Conservation (phyloP, 2,797 vertebrate species). For the Typhlichthys subterraneus region DNA sequence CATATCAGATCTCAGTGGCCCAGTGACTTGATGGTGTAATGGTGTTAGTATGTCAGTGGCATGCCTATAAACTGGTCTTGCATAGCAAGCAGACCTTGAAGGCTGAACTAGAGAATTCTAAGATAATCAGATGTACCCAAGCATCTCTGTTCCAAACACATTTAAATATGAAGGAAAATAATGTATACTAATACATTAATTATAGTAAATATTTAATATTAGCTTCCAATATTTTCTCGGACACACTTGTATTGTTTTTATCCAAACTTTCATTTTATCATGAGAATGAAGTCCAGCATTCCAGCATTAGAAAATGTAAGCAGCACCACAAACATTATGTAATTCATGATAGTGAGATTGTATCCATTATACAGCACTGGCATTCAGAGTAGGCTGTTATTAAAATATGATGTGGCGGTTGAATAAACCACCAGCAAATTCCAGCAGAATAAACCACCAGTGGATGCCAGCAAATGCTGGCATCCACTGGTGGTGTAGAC, state of each 20-base stretch:
- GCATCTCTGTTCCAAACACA: slow-evolving; percentile 9
- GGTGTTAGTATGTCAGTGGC: slow-evolving; percentile 56
- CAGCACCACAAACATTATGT: slow-evolving; percentile 66
- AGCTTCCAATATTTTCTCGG: too few relatives aligned
- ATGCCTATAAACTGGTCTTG: slow-evolving; percentile 33
- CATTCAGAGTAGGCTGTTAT: slow-evolving; percentile 65
- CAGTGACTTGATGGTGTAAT: slow-evolving; percentile 33
- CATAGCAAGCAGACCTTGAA: slow-evolving; percentile 50
- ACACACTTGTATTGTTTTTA: too few relatives aligned
- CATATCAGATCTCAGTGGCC: slow-evolving; percentile 42
- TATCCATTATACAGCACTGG: slow-evolving; percentile 80
- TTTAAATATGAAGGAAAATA: slow-evolving; percentile 2
- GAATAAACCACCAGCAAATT: slow-evolving; percentile 10
- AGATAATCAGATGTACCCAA: slow-evolving; percentile 3
- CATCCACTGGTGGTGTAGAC: too few relatives aligned
- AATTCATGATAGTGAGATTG: slow-evolving; percentile 80
- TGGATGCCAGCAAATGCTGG: too few relatives aligned
- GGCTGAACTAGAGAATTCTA: slow-evolving; percentile 32
- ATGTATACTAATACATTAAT: too few relatives aligned
- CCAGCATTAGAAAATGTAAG: slow-evolving; percentile 15
- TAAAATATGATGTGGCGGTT: slow-evolving; percentile 19
- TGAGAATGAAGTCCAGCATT: slow-evolving; percentile 31
- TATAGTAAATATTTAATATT: too few relatives aligned
- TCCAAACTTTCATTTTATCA: slow-evolving; percentile 37
- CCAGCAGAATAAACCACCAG: too few relatives aligned